Conservation (phyloP, 2,113 vertebrate genomes). For the Todiramphus saurophagus region DNA sequence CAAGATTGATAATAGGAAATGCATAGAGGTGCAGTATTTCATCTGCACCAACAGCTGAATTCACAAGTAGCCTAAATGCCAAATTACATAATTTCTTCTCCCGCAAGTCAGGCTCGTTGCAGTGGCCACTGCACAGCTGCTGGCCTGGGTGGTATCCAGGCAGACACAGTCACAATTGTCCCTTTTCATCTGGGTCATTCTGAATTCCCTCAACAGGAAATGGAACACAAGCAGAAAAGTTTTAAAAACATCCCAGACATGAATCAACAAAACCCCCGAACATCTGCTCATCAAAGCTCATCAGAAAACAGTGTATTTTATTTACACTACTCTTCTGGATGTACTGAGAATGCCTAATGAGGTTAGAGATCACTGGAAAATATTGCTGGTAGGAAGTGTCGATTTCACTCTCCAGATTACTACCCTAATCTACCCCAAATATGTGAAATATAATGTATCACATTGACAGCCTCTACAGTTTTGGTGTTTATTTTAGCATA, state of each 20-base stretch:
- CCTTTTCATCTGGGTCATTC: conserved; percentile 75
- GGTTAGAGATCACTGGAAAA: conserved; percentile 14
- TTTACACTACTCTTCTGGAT: conserved; percentile 62
- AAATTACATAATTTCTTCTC: conserved; percentile 63
- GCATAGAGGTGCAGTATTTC: conserved; percentile 23
- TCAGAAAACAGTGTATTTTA: conserved; percentile 70
- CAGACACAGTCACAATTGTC: conserved; percentile 76
- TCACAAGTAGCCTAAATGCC: conserved; percentile 39
- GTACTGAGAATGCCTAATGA: conserved; percentile 53
- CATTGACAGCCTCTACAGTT: neutral
- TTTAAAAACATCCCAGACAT: conserved; percentile 74
- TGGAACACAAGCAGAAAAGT: conserved; percentile 70
- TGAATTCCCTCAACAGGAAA: conserved; percentile 79
- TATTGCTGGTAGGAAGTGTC: neutral
- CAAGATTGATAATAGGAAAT: neutral
- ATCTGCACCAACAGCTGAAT: conserved; percentile 28
- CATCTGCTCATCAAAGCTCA: conserved; percentile 80
- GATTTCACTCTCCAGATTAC: neutral
- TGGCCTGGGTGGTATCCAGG: conserved; percentile 74
- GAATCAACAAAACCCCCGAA: conserved; percentile 71
- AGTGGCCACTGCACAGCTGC: conserved; percentile 75
- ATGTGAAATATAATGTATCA: neutral
- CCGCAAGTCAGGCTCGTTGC: conserved; percentile 50
- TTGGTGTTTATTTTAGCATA: neutral
- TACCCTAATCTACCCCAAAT: neutral